phyloP scores from a whole-genome alignment of 2,797 vertebrate genomes.

The Enteromius mattozi region DNA sequence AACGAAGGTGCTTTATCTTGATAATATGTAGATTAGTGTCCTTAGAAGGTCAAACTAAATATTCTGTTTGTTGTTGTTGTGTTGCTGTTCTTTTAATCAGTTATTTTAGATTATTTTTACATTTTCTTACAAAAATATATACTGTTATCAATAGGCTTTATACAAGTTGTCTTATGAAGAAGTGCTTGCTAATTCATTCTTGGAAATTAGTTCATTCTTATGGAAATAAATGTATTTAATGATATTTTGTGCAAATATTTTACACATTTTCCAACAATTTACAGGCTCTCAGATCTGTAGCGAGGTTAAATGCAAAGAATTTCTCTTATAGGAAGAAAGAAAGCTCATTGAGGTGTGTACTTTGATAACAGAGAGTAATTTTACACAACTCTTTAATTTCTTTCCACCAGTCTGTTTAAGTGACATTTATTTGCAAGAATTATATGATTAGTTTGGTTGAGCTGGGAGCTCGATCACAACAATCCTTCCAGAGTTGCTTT shows the following conservation, averaged over 20 bases:
- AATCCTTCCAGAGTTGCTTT: background rate
- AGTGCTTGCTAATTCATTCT: background rate
- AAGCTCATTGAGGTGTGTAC: background rate
- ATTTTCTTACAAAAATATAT: background rate
- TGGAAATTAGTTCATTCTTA: background rate
- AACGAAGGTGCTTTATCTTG: background rate
- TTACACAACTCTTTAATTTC: background rate
- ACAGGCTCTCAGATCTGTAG: background rate
- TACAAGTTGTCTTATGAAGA: background rate
- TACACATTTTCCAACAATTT: background rate
- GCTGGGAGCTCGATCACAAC: background rate
- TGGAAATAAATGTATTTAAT: background rate
- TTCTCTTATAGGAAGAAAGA: background rate
- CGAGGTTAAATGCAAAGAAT: background rate
- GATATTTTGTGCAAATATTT: background rate
- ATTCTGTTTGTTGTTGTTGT: background rate
- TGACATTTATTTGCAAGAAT: conserved; percentile 3
- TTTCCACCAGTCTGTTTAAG: background rate
- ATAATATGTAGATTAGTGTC: background rate
- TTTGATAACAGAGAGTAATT: background rate
- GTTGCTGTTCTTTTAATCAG: background rate
- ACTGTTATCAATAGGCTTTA: background rate
- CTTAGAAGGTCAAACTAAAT: background rate
- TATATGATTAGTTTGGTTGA: conserved; percentile 1
- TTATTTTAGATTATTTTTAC: background rate